These are phyloP conservation scores for Bombus haemorrhoidalis DNA, from an alignment of 1,140 invertebrate species.

Conservation along the genomic window DNA sequence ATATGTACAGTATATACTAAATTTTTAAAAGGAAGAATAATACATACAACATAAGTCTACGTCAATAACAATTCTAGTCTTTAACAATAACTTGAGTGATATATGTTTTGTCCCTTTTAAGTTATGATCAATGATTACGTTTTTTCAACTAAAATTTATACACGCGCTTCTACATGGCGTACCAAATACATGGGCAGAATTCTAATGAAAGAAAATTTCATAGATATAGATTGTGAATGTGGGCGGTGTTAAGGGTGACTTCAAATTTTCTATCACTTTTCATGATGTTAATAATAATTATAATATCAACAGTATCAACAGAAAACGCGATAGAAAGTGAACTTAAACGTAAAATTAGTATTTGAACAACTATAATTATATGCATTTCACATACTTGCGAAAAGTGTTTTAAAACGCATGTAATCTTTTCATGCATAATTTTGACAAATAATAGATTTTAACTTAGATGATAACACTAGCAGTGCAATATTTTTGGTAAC, in stretches of 20 bases:
- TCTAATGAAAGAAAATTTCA: slow-evolving; percentile 28
- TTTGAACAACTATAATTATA: neutral
- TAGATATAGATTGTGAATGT: neutral
- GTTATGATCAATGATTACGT: neutral
- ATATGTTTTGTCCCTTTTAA: neutral
- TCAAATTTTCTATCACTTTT: neutral
- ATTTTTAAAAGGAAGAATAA: neutral
- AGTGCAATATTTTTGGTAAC: neutral
- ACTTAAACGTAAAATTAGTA: neutral
- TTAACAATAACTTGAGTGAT: neutral
- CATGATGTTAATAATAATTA: neutral
- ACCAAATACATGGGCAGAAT: slow-evolving; percentile 20
- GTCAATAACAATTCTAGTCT: neutral
- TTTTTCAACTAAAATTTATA: neutral
- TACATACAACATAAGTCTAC: neutral
- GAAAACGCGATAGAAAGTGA: neutral
- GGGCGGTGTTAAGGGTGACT: neutral
- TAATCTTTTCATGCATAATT: neutral
- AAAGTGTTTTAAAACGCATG: neutral
- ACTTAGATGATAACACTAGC: neutral
- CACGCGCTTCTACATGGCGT: neutral
- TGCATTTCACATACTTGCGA: neutral
- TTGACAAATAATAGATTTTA: neutral
- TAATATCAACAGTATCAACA: neutral
- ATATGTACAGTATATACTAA: neutral